Evolutionary conservation across 35 echinoderm and acorn worm genomes (phyloP), one percentile per base, ranked within the genome.

Genomic region (Ophioderma brevispina): DNA sequence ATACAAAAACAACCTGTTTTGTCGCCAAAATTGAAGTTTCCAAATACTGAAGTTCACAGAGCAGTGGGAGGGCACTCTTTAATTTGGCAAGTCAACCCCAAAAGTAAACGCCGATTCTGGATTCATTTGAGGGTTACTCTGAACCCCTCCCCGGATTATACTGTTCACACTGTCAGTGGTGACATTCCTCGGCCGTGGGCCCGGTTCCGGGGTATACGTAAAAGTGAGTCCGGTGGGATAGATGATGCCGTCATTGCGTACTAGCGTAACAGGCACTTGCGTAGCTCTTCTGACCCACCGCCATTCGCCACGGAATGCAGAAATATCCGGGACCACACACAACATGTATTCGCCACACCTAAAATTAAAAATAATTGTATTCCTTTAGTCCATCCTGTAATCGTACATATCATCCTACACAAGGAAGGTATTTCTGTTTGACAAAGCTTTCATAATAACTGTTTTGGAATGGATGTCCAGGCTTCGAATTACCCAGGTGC

Each of bases 281-380:
- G 96, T 98, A 19, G 96, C 93, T 39, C 88, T 82, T 15, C 94
- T 82, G 10, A 94, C 88, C 83, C 90, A 98, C 39, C 91, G 75
- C 83, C 94, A 92, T 35, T 94, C 96, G 14, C 93, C 87, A 38
- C 87, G 84, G 76, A 98, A 88, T n/a, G 96, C 93, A 88, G 96
- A 94, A 75, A 98, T 98, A 32, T 98, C 96, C 13, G 96, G 96
- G 1, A 98, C 96, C 33, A 98, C 96, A 76, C 96, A 98, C 31
- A 98, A 77, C 93, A 98, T 95, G 79, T 84, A 93, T 64, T 98
- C 95, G 14, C 76, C 55, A 50, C 81, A 97, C 41, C 91, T 93
- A 75, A 1, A n/a, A n/a, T n/a, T n/a, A n/a, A n/a, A n/a, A n/a
- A n/a, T n/a, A n/a, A n/a, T n/a, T n/a, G n/a, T n/a, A n/a, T n/a